Conservation (phyloP, 2,888 invertebrate species). For the Athetis lepigone region DNA sequence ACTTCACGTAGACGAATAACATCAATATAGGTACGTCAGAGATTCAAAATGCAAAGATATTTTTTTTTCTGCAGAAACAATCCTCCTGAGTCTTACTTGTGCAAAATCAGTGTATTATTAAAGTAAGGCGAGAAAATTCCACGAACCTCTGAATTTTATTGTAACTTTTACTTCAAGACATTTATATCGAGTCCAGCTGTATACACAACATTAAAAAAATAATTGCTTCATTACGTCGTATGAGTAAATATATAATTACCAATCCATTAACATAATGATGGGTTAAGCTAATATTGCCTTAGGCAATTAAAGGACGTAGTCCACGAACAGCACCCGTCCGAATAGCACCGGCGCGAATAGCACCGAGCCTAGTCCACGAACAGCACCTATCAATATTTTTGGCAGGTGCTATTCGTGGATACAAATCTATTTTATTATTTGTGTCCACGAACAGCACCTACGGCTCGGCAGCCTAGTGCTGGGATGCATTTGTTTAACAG, state of each 20-base stretch:
- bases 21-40: no score
- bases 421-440: no score
- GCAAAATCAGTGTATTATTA: slow-evolving; percentile 2
- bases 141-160: slow-evolving; percentile 7
- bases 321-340: no score
- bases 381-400: no score
- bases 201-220: slow-evolving; percentile 17
- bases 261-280: slow-evolving; percentile 31
- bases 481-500: no score
- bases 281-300: slow-evolving; percentile 26
- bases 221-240: slow-evolving; percentile 38
- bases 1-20: no score
- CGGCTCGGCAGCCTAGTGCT: no score
- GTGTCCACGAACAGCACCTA: no score
- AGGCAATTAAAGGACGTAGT: slow-evolving; percentile 3
- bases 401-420: no score
- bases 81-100: not conserved
- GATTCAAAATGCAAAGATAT: not conserved
- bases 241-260: slow-evolving; percentile 31
- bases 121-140: slow-evolving; percentile 5
- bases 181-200: slow-evolving; percentile 33
- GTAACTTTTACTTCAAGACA: slow-evolving; percentile 10
- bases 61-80: slow-evolving; percentile 4
- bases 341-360: no score
- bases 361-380: no score